phyloP scores from a whole-genome alignment of 2,113 vertebrate species.

The Candoia aspera region DNA sequence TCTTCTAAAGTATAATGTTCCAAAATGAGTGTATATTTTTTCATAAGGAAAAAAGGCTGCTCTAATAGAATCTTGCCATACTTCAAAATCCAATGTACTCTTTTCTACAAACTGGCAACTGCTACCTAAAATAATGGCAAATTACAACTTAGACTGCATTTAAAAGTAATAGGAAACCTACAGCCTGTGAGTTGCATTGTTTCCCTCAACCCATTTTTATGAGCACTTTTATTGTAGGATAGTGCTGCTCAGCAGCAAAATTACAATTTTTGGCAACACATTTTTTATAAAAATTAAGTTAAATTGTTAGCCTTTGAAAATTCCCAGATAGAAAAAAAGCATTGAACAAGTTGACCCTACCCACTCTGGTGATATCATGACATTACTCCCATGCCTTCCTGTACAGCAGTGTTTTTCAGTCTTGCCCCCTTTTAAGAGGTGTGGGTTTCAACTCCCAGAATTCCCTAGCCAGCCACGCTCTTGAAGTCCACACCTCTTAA shows the following conservation, averaged over 20 bases:
- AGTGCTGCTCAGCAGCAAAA: not conserved
- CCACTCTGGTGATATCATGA: not conserved
- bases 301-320: not conserved
- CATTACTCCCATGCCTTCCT: not conserved
- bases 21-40: not conserved
- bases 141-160: not conserved
- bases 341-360: not conserved
- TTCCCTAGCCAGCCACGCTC: too few relatives aligned
- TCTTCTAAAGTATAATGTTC: not conserved
- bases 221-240: not conserved
- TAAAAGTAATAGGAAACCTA: not conserved
- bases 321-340: not conserved
- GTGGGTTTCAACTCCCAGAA: too few relatives aligned
- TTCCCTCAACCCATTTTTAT: not conserved
- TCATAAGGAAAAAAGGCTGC: not conserved
- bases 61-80: not conserved
- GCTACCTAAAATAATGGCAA: not conserved
- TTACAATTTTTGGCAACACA: not conserved
- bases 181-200: not conserved
- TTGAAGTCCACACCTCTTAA: too few relatives aligned
- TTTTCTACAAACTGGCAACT: accelerated
- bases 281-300: not conserved
- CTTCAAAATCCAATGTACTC: not conserved
- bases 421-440: too few relatives aligned
- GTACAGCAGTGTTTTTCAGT: too few relatives aligned